phyloP scores from a whole-genome alignment of 2,113 vertebrate genomes.

The Zosterops borbonicus region DNA sequence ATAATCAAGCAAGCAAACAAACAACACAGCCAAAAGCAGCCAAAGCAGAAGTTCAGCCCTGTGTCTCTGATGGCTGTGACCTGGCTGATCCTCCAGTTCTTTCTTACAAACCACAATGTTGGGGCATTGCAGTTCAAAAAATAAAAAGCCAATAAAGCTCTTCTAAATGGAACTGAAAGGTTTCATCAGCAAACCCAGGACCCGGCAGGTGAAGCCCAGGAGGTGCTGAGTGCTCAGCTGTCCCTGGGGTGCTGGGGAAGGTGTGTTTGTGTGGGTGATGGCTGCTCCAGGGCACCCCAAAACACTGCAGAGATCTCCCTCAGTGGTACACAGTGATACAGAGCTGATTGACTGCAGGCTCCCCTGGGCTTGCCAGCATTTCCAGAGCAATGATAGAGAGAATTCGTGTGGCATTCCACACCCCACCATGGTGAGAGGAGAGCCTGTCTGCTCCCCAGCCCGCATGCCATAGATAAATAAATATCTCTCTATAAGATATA shows the following conservation, averaged over 20 bases:
- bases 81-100: neutral
- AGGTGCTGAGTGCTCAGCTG: neutral
- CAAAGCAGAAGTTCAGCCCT: neutral
- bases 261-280: neutral
- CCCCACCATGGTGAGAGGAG: neutral
- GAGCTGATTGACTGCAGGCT: conserved; percentile 17
- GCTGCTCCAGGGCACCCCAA: neutral
- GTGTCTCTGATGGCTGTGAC: neutral
- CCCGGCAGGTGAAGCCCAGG: neutral
- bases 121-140: neutral
- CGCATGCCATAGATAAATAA: neutral
- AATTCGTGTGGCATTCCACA: conserved; percentile 27
- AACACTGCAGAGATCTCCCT: neutral
- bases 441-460: neutral
- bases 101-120: neutral
- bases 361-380: neutral
- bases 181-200: neutral
- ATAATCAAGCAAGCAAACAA: neutral
- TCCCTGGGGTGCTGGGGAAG: neutral
- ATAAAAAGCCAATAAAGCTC: neutral
- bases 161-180: neutral
- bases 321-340: neutral
- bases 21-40: neutral
- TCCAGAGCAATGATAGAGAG: neutral
- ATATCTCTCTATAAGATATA: neutral